Base-by-base conservation (phyloP, 2,888 invertebrate genomes). In the Tortrix viridana region DNA sequence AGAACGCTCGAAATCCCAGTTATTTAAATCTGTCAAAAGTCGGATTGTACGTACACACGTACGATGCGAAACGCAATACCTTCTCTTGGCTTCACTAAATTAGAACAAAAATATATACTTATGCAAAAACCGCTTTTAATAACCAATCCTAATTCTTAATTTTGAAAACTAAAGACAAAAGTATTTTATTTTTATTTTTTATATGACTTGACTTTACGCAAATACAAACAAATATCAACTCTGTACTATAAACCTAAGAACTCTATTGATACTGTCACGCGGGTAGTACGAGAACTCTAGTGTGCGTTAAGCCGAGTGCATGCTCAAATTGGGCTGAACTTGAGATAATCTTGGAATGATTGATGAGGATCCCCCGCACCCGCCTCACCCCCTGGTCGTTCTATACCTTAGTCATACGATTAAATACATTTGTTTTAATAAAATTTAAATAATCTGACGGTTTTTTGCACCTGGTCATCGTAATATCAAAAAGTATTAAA, bases 331-430 rank as follows among this genome's bases (percentile, higher is more conserved):
- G 85, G 86, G 85, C 84, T 91, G 91, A 93, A 92, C 93, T 92
- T 93, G 92, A 93, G 94, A 94, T 94, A 93, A 94, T 94, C 94
- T 94, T 82, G 80, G 85, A 87, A 93, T 93, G 93, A 93, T 93
- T 93, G 93, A 93, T 93, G 93, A 92, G 89, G 84, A 68, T 72
- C 76, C 72, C 77, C 70, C 72, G 71, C 73, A 68, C 71, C 75
- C 64, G 44, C 68, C 49, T 47, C 38, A 37, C 47, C 44, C 44
- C 61, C 19, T 6, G 14, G 50, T n/a, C 32, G 5, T 50, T 50
- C 20, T 5, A 41, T 41, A 9, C 26, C 5, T 16, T 12, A 16
- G 18, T 9, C 20, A 12, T 9, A 49, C 1, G 16, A 32, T 18
- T 41, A 16, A 41, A 41, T 26, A 5, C 26, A 6, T 16, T 32